Conservation (phyloP, 2,888 invertebrate species). For the Melieria crassipennis region DNA sequence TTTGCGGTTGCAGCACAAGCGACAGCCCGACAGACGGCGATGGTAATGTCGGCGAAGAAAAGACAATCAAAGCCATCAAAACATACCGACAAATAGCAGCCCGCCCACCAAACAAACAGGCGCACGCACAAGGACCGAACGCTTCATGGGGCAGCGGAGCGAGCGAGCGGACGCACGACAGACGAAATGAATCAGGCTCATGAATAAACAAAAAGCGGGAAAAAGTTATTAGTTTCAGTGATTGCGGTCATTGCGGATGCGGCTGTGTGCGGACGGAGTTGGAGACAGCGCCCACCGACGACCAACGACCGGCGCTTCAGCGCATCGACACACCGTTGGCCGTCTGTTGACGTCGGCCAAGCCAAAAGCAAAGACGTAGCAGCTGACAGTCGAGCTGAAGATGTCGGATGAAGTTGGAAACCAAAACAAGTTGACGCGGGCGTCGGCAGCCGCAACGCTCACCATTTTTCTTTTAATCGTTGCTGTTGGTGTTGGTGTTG, state of each 20-base stretch:
- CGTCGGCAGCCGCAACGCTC: too few relatives aligned
- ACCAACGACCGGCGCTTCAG: neutral
- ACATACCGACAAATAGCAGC: neutral
- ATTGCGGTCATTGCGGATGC: slow-evolving; percentile 41
- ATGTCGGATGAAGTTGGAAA: too few relatives aligned
- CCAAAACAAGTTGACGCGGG: too few relatives aligned
- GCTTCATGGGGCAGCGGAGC: slow-evolving; percentile 16
- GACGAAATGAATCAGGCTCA: slow-evolving; percentile 53
- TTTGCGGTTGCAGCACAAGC: slow-evolving; percentile 17
- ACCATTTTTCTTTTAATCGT: too few relatives aligned
- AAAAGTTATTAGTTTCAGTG: slow-evolving; percentile 57
- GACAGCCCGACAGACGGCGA: slow-evolving; percentile 2
- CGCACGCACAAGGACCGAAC: slow-evolving; percentile 15
- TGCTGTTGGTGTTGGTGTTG: too few relatives aligned
- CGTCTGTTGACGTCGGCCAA: too few relatives aligned
- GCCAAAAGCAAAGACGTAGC: too few relatives aligned
- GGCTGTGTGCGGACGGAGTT: slow-evolving; percentile 9
- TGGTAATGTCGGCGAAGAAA: neutral
- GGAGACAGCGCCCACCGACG: neutral
- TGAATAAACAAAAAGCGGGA: slow-evolving; percentile 55
- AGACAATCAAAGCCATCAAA: neutral
- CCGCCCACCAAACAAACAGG: neutral
- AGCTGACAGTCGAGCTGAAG: too few relatives aligned
- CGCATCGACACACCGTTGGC: neutral
- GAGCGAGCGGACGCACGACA: slow-evolving; percentile 19